These are phyloP conservation scores for Platysternon megacephalum DNA, from an alignment of 2,113 vertebrate species.

Conservation along the genomic window DNA sequence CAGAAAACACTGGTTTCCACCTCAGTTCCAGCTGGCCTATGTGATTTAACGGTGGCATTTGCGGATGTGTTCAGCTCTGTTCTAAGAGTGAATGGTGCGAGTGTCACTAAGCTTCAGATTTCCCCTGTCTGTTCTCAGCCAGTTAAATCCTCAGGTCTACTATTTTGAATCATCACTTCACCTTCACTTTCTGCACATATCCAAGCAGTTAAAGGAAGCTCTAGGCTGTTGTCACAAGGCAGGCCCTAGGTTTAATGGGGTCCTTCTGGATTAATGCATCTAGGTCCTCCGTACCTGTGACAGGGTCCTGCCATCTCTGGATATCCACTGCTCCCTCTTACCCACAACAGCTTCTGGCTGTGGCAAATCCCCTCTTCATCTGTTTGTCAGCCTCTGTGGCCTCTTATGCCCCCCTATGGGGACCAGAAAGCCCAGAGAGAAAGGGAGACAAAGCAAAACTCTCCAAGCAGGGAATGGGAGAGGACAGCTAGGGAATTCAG, in stretches of 20 bases:
- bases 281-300: not conserved
- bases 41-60: not conserved
- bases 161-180: not conserved
- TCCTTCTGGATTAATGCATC: not conserved
- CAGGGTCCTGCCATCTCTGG: not conserved
- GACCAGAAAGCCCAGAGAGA: not conserved
- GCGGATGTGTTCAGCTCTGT: not conserved
- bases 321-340: not conserved
- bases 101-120: not conserved
- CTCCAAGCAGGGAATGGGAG: not conserved
- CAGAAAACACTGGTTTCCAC: not conserved
- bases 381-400: not conserved
- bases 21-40: not conserved
- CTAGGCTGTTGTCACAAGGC: accelerated
- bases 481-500: not conserved
- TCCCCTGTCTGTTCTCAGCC: too few relatives aligned
- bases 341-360: not conserved
- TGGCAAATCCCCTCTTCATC: accelerated
- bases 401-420: not conserved
- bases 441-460: not conserved
- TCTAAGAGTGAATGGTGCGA: not conserved
- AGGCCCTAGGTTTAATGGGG: too few relatives aligned
- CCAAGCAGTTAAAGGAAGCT: not conserved
- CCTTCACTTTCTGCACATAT: not conserved
- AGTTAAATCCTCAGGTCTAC: too few relatives aligned